Conservation (phyloP, 2,797 vertebrate genomes). For the Naso thynnoides region DNA sequence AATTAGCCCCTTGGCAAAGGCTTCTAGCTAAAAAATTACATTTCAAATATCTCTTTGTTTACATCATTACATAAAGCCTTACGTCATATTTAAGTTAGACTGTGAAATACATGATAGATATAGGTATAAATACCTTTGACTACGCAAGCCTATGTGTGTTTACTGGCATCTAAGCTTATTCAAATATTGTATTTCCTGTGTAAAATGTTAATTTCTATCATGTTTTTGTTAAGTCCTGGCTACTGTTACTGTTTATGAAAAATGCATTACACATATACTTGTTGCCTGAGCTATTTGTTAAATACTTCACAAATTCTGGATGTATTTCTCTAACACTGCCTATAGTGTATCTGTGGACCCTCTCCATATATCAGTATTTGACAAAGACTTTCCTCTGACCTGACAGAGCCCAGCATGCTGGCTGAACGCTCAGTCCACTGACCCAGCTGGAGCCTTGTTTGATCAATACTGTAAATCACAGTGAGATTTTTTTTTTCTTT, state of each 20-base stretch:
- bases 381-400: not conserved
- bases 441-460: constrained; percentile 12
- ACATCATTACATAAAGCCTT: too few relatives aligned
- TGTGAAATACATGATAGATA: too few relatives aligned
- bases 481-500: constrained; percentile 3
- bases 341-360: not conserved
- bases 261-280: constrained; percentile 3
- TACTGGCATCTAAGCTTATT: too few relatives aligned
- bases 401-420: not conserved
- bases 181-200: too few relatives aligned
- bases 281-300: not conserved
- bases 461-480: constrained; percentile 32
- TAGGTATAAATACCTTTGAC: too few relatives aligned
- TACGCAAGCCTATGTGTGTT: too few relatives aligned
- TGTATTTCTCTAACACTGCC: not conserved
- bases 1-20: too few relatives aligned
- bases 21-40: too few relatives aligned
- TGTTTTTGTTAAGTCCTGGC: too few relatives aligned
- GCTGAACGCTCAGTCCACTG: constrained; percentile 4
- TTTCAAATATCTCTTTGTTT: too few relatives aligned
- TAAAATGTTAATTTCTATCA: too few relatives aligned
- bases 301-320: constrained; percentile 1
- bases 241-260: not conserved
- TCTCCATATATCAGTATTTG: not conserved
- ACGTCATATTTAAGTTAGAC: too few relatives aligned